A percentile compares a stretch with the other conserved stretches of the same genome.
Conservation (phyloP, 2,113 vertebrate genomes). For the Trogon surrucura region DNA sequence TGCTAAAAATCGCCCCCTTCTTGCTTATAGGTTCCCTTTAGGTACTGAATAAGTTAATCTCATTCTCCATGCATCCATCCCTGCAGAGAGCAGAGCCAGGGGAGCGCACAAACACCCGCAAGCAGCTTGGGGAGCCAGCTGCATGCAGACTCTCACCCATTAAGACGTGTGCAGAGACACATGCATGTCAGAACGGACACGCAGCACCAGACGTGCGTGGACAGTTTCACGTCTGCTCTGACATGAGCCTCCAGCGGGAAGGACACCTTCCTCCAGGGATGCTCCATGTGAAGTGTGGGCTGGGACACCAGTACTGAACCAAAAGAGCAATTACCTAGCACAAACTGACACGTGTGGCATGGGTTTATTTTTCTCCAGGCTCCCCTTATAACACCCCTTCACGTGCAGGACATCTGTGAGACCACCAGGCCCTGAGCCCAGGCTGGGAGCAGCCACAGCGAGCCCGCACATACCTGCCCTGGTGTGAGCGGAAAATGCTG, state of each 20-base stretch:
- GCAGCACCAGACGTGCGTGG: neutral
- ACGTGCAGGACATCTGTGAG: neutral
- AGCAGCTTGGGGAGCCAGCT: neutral
- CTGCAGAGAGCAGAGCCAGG: neutral
- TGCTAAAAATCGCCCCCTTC: too few species aligned
- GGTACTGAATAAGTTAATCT: neutral
- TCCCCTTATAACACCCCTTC: neutral
- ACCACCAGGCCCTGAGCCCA: neutral
- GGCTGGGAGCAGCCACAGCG: rapidly evolving
- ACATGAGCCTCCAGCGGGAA: neutral
- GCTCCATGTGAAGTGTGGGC: neutral
- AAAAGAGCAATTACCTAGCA: neutral
- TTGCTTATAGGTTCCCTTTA: too few species aligned
- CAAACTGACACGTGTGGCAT: neutral
- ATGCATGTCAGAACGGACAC: neutral
- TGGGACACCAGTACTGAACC: neutral
- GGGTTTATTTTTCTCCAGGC: neutral
- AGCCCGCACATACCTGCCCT: neutral
- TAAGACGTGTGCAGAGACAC: neutral
- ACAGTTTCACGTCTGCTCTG: neutral
- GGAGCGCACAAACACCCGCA: neutral
- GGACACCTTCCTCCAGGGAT: neutral
- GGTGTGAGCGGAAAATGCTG: neutral
- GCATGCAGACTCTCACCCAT: neutral
- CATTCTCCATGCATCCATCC: neutral